Conservation (phyloP, 2,888 invertebrate species). For the Magallana nippona region DNA sequence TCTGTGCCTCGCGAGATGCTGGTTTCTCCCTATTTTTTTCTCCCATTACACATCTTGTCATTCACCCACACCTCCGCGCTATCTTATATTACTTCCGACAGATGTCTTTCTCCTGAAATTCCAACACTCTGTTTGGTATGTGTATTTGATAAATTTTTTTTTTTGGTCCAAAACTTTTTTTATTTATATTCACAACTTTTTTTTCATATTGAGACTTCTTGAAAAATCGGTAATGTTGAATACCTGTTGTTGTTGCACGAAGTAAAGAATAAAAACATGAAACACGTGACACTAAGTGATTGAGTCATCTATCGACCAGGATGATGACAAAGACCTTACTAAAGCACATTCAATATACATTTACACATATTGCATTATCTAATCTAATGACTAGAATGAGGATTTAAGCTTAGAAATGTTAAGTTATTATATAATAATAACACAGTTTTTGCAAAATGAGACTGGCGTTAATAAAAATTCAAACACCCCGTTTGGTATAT, state of each 20-base stretch:
- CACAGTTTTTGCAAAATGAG: too few species aligned
- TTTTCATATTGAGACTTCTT: neutral
- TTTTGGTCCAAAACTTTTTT: neutral
- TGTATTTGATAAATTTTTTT: neutral
- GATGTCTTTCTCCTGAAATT: neutral
- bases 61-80: neutral
- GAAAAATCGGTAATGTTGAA: neutral
- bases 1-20: neutral
- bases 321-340: too few species aligned
- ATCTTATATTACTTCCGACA: constrained; percentile 7
- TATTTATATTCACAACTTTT: neutral
- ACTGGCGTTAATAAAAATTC: too few species aligned
- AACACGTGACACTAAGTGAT: too few species aligned
- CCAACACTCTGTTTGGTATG: constrained; percentile 7
- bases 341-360: too few species aligned
- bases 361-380: too few species aligned
- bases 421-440: too few species aligned
- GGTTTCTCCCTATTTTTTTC: neutral
- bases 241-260: neutral
- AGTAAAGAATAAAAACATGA: too few species aligned
- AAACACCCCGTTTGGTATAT: too few species aligned
- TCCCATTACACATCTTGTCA: neutral
- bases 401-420: too few species aligned
- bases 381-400: too few species aligned
- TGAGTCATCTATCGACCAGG: too few species aligned